These are phyloP conservation scores for Globodera rostochiensis DNA, from an alignment of 1,140 invertebrate genomes.

Conservation along the genomic window DNA sequence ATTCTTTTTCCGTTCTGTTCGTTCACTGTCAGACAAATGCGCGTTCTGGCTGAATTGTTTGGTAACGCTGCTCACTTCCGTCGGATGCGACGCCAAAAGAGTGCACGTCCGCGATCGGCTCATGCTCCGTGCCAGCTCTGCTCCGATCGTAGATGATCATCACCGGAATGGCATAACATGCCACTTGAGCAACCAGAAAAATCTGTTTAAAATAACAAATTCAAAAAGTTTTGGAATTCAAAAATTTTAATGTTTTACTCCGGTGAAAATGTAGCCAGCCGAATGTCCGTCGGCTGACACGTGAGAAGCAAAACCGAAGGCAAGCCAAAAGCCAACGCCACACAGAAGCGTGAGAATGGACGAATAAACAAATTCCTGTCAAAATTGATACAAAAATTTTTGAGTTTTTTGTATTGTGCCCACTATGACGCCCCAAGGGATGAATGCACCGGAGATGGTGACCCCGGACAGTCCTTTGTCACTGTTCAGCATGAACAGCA, in stretches of 20 bases:
- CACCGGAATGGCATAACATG: conserved; percentile 44
- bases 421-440: conserved; percentile 47
- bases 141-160: conserved; percentile 37
- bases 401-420: not conserved
- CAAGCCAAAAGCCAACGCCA: conserved; percentile 46
- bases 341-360: conserved; percentile 45
- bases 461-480: conserved; percentile 44
- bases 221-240: too few relatives aligned
- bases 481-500: conserved; percentile 47
- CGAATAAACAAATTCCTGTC: conserved; percentile 52
- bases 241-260: conserved; percentile 36
- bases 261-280: conserved; percentile 45
- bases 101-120: conserved; percentile 19
- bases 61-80: conserved; percentile 13
- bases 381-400: conserved; percentile 20
- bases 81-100: conserved; percentile 16
- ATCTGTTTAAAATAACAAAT: conserved; percentile 36
- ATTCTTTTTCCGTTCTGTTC: too few relatives aligned
- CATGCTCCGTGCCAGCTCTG: not conserved
- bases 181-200: conserved; percentile 46
- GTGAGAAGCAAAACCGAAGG: conserved; percentile 46
- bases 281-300: conserved; percentile 40
- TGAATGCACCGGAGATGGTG: conserved; percentile 40
- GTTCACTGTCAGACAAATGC: not conserved
- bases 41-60: not conserved